phyloP scores from a whole-genome alignment of 2,888 invertebrate species.

The Leucozona laternaria region DNA sequence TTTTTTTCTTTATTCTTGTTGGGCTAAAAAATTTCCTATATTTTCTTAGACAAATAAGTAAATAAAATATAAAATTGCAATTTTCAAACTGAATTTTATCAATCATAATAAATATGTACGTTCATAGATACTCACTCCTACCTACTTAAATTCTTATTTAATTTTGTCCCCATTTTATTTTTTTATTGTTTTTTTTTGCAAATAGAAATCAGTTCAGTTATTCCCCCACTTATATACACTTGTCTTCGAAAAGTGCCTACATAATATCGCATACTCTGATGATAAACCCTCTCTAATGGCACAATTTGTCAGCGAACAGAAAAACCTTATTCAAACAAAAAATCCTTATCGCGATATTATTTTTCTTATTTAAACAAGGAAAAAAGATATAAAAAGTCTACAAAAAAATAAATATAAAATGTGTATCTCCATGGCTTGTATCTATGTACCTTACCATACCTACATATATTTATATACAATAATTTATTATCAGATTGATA shows the following conservation, averaged over 20 bases:
- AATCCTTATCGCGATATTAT: slow-evolving; percentile 37
- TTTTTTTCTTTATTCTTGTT: slow-evolving; percentile 30
- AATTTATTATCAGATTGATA: slow-evolving; percentile 58
- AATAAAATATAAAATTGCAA: slow-evolving; percentile 53
- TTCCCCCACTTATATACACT: slow-evolving; percentile 65
- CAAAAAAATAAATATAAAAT: slow-evolving; percentile 61
- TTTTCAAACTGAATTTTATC: slow-evolving; percentile 17
- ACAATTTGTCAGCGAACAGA: slow-evolving; percentile 62
- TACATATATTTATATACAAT: slow-evolving; percentile 11
- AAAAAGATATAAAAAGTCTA: slow-evolving; percentile 17
- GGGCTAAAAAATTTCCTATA: neutral
- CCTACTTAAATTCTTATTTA: slow-evolving; percentile 40
- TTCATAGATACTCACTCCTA: neutral
- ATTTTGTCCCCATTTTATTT: slow-evolving; percentile 25
- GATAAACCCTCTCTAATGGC: slow-evolving; percentile 30
- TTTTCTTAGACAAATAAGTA: slow-evolving; percentile 45
- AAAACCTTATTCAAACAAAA: slow-evolving; percentile 71
- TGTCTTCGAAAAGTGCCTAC: slow-evolving; percentile 59
- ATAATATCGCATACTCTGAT: slow-evolving; percentile 54
- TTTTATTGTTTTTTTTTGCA: slow-evolving; percentile 25
- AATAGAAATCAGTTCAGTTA: slow-evolving; percentile 60
- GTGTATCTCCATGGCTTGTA: slow-evolving; percentile 35
- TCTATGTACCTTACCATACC: neutral
- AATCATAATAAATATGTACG: slow-evolving; percentile 2
- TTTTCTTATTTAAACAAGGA: slow-evolving; percentile 61